Evolutionary conservation across 2,797 vertebrate species (phyloP).

Genomic region (Chelon auratus): DNA sequence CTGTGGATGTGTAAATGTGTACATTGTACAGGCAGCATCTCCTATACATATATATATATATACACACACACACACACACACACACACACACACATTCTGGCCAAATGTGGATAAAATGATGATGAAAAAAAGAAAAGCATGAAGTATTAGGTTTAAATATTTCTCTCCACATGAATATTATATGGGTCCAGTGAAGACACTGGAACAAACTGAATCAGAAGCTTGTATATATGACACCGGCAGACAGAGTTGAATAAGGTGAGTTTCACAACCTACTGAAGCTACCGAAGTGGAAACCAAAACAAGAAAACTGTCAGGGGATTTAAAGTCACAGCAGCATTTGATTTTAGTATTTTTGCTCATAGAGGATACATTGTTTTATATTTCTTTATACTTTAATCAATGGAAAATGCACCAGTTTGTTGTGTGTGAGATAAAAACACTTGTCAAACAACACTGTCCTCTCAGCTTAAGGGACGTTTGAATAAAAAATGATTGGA

Average conservation of each 20-base stretch:
- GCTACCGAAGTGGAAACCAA: constrained; percentile 1
- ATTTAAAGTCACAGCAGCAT: neutral
- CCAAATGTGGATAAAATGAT: neutral
- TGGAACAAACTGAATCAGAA: constrained; percentile 9
- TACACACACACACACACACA: no score
- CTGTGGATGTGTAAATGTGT: no score
- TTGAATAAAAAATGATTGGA: no score
- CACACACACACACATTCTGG: neutral
- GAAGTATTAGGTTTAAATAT: neutral
- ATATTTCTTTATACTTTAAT: no score
- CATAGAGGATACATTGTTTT: no score
- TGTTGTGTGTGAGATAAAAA: no score
- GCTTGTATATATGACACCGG: constrained; percentile 7
- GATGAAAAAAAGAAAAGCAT: neutral
- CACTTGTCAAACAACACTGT: neutral
- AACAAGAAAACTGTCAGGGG: neutral
- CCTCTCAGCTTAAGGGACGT: constrained; percentile 9
- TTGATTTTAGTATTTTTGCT: no score
- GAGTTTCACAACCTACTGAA: constrained; percentile 6
- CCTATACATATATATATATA: no score
- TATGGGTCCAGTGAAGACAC: neutral
- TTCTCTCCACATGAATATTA: constrained; percentile 12
- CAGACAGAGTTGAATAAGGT: constrained; percentile 4
- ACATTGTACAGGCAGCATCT: no score
- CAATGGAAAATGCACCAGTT: no score